These are phyloP conservation scores for Agrochola lota DNA, from an alignment of 2,888 invertebrate species.

Conservation along the genomic window DNA sequence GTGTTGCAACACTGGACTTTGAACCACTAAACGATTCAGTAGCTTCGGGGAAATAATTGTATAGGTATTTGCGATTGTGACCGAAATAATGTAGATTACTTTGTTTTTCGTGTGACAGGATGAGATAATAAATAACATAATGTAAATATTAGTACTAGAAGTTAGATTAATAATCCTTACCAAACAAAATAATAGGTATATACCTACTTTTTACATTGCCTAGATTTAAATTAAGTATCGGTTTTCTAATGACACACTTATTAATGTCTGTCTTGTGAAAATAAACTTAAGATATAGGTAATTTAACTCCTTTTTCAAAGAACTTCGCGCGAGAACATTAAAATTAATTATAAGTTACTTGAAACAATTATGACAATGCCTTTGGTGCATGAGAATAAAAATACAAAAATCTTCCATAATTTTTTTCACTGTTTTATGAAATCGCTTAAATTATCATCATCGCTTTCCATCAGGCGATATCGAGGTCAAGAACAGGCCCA, in stretches of 20 bases:
- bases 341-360: conserved; percentile 1
- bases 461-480: too few relatives aligned
- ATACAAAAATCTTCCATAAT: not conserved
- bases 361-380: not conserved
- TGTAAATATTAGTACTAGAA: not conserved
- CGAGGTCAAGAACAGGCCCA: too few relatives aligned
- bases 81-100: not conserved
- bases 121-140: not conserved
- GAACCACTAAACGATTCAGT: conserved; percentile 30
- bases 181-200: too few relatives aligned
- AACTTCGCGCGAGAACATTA: not conserved
- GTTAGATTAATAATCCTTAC: not conserved
- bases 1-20: conserved; percentile 37
- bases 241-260: not conserved
- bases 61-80: conserved; percentile 23
- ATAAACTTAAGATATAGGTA: not conserved
- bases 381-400: conserved; percentile 17
- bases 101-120: conserved; percentile 4
- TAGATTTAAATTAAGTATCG: not conserved
- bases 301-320: not conserved
- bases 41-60: conserved; percentile 14
- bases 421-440: not conserved
- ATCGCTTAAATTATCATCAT: not conserved
- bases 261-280: conserved; percentile 4
- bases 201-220: too few relatives aligned